Conservation (phyloP, 2,113 vertebrate species). For the Cygnus atratus region DNA sequence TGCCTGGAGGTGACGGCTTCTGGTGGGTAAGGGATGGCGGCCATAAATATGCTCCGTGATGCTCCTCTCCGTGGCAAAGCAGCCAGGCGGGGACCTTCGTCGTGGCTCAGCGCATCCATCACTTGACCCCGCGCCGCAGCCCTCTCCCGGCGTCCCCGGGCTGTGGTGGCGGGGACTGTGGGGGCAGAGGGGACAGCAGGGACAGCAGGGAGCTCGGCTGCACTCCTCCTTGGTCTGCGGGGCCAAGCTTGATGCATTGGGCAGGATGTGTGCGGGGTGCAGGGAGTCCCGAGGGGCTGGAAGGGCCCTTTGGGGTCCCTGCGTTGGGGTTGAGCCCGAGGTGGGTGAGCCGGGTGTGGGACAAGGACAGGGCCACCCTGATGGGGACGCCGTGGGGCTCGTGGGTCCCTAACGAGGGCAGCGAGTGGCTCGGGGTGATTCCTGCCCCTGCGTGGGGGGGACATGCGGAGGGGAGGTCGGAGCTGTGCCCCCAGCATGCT, state of each 20-base stretch:
- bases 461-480: neutral
- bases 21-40: neutral
- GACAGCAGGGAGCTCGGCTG: neutral
- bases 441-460: too few species aligned
- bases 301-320: neutral
- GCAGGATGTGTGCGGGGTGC: neutral
- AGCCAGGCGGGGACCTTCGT: neutral
- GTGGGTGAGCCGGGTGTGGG: neutral
- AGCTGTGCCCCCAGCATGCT: neutral
- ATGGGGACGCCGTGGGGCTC: too few species aligned
- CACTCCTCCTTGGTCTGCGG: too few species aligned
- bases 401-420: too few species aligned
- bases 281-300: too few species aligned
- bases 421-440: too few species aligned
- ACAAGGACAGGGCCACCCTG: neutral
- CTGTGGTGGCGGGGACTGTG: rapidly evolving
- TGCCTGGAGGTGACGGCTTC: neutral
- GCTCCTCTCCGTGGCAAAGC: neutral
- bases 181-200: neutral
- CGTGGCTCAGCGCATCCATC: neutral
- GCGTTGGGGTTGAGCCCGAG: neutral
- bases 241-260: too few species aligned
- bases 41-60: neutral
- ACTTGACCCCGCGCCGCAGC: neutral
- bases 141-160: rapidly evolving